A percentile compares a stretch with the other conserved stretches of the same genome.
These are phyloP conservation scores for Toxotes lorentzi DNA, from an alignment of 2,797 vertebrate genomes.

Conservation along the genomic window DNA sequence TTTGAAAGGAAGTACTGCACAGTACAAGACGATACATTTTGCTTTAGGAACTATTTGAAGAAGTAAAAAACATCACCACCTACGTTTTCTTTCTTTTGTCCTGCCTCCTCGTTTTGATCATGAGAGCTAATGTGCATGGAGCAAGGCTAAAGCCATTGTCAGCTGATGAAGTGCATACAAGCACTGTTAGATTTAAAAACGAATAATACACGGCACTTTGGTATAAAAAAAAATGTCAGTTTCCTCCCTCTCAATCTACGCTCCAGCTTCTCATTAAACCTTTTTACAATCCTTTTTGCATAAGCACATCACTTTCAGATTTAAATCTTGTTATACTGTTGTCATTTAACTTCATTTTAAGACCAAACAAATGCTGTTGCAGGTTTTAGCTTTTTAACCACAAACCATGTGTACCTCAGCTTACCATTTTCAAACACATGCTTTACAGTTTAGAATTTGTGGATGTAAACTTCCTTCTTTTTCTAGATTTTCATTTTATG, in stretches of 20 bases:
- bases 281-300: not conserved
- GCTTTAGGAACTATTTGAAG: slow-evolving; percentile 27
- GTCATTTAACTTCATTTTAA: not conserved
- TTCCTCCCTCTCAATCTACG: not conserved
- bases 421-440: not conserved
- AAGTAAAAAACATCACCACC: not conserved
- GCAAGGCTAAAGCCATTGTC: not conserved
- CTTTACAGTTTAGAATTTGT: not conserved
- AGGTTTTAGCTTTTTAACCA: not conserved
- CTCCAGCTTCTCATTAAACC: not conserved
- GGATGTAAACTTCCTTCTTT: not conserved
- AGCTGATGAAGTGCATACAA: not conserved
- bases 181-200: not conserved
- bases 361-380: not conserved
- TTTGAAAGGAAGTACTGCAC: not conserved
- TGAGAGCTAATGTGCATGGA: not conserved
- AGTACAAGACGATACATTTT: slow-evolving; percentile 1
- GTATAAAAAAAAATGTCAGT: not conserved
- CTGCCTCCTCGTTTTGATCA: slow-evolving; percentile 26
- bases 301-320: not conserved
- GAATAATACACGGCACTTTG: not conserved
- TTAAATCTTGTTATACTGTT: not conserved
- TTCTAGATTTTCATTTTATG: not conserved
- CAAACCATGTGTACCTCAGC: not conserved
- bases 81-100: not conserved